phyloP scores from a whole-genome alignment of 2,113 vertebrate genomes.

The Pagrus major region DNA sequence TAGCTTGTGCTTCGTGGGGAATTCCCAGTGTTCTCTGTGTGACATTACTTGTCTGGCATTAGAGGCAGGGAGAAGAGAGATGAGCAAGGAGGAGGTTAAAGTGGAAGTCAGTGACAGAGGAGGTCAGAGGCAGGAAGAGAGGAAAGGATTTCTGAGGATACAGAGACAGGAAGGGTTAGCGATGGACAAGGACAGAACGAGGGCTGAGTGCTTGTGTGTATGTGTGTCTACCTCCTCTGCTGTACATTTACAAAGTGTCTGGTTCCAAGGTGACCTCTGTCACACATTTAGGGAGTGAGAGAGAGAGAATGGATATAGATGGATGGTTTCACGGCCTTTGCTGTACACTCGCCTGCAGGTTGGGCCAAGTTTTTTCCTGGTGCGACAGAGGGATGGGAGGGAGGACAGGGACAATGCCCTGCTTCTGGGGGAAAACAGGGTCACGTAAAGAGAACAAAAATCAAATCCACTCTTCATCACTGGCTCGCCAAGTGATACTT shows the following conservation, averaged over 20 bases:
- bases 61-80: constrained; percentile 9
- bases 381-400: background rate
- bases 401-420: constrained; percentile 21
- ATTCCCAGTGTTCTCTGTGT: constrained; percentile 1
- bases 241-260: constrained; percentile 58
- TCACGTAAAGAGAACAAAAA: constrained; percentile 22
- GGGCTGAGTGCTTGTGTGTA: constrained; percentile 5
- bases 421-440: constrained; percentile 6
- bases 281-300: constrained; percentile 44
- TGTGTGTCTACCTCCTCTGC: constrained; percentile 19
- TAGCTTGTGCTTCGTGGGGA: background rate
- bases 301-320: constrained; percentile 48
- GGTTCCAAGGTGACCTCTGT: constrained; percentile 66
- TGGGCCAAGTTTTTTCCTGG: constrained; percentile 20
- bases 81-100: constrained; percentile 26
- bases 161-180: constrained; percentile 33
- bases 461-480: background rate
- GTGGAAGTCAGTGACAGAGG: constrained; percentile 27
- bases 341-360: constrained; percentile 40
- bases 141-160: constrained; percentile 48
- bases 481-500: constrained; percentile 10
- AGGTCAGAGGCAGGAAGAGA: constrained; percentile 38
- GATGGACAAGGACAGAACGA: constrained; percentile 54
- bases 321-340: constrained; percentile 62
- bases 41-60: background rate